These are phyloP conservation scores for Papilio helenus DNA, from an alignment of 1,140 invertebrate species.

Conservation along the genomic window DNA sequence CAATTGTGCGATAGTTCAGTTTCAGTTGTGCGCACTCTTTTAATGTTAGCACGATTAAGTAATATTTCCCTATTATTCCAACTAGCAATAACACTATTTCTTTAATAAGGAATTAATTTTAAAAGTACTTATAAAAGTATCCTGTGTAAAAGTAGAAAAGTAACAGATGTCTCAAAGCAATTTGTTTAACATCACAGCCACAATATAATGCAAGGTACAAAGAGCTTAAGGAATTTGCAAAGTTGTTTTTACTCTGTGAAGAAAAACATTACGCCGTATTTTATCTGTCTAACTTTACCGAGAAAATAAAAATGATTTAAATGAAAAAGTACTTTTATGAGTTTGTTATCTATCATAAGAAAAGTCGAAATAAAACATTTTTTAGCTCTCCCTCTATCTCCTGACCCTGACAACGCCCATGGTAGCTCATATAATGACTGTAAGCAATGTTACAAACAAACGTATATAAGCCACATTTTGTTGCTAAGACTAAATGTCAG, in stretches of 20 bases:
- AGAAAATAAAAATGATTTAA: neutral
- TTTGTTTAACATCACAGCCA: neutral
- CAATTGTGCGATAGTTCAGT: too few species aligned
- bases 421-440: too few species aligned
- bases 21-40: too few species aligned
- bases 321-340: neutral
- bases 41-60: too few species aligned
- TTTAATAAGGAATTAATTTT: too few species aligned
- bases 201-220: slow-evolving; percentile 2
- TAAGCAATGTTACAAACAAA: too few species aligned
- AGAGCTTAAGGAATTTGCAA: slow-evolving; percentile 15
- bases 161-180: slow-evolving; percentile 12
- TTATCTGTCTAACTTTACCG: neutral
- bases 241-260: slow-evolving; percentile 1
- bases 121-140: too few species aligned
- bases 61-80: too few species aligned
- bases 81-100: too few species aligned
- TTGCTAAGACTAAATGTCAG: too few species aligned
- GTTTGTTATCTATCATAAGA: neutral
- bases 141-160: neutral
- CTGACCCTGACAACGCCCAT: too few species aligned
- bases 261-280: neutral
- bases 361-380: neutral
- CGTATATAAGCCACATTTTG: too few species aligned
- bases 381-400: neutral